Percentiles rank a stretch among this genome's conserved stretches.
These are phyloP conservation scores for Thryonomys swinderianus DNA, from an alignment of 2,113 vertebrate species.

Conservation along the genomic window DNA sequence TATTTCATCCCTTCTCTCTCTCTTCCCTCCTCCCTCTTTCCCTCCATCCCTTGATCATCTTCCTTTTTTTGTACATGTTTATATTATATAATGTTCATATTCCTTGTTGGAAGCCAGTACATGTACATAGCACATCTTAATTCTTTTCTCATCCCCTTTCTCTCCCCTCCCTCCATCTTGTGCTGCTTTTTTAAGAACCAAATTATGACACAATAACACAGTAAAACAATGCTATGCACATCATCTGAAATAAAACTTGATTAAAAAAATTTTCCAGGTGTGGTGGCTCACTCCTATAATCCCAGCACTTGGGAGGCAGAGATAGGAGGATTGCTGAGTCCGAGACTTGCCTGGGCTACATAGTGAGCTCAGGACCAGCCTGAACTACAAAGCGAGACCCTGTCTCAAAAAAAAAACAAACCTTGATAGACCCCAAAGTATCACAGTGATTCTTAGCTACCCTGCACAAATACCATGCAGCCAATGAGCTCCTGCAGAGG, in stretches of 20 bases:
- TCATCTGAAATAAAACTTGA: conserved; percentile 24
- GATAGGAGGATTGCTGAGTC: too few species aligned
- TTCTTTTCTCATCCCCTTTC: neutral
- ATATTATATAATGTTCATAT: neutral
- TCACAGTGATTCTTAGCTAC: neutral
- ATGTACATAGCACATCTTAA: neutral
- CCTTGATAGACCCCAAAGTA: neutral
- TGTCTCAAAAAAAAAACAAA: too few species aligned
- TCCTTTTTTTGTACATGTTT: neutral
- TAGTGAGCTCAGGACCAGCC: too few species aligned
- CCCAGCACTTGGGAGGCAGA: too few species aligned
- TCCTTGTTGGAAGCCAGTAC: neutral
- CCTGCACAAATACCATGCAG: neutral
- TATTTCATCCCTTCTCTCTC: neutral
- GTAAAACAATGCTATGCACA: neutral
- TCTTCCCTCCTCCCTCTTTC: neutral
- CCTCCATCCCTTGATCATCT: neutral
- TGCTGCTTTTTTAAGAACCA: neutral
- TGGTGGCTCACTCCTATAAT: too few species aligned
- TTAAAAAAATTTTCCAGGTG: too few species aligned
- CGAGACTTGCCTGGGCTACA: too few species aligned
- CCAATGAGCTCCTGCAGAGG: conserved; percentile 39
- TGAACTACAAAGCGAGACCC: too few species aligned
- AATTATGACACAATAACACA: conserved; percentile 44
- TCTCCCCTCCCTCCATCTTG: neutral